phyloP scores from a whole-genome alignment of 2,113 vertebrate genomes.

The Scortum barcoo region DNA sequence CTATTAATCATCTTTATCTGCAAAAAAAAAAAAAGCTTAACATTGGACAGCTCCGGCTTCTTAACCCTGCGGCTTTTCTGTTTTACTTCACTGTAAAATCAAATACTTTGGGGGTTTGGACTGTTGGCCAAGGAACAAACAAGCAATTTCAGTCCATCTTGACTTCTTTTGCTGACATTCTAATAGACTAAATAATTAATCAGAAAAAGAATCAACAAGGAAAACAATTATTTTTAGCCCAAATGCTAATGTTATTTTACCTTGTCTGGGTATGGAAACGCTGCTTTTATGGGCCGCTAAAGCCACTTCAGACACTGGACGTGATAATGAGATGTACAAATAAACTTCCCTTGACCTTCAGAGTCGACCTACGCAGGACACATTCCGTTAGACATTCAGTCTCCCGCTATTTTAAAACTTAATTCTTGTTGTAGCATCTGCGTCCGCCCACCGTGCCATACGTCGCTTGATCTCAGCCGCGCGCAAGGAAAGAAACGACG shows the following conservation, averaged over 20 bases:
- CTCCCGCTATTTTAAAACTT: conserved; percentile 43
- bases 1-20: not conserved
- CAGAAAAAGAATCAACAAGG: not conserved
- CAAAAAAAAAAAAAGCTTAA: not conserved
- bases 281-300: not conserved
- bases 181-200: not conserved
- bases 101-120: not conserved
- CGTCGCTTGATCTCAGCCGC: not conserved
- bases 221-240: not conserved
- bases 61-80: not conserved
- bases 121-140: not conserved
- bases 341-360: conserved; percentile 36
- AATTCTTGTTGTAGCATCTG: conserved; percentile 9
- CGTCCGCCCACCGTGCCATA: not conserved
- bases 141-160: not conserved
- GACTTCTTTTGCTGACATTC: not conserved
- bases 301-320: conserved; percentile 1
- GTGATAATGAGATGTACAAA: conserved; percentile 48
- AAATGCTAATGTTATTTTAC: not conserved
- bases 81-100: not conserved
- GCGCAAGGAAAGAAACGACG: fast-evolving
- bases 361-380: conserved; percentile 2
- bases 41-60: not conserved
- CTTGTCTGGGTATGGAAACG: not conserved
- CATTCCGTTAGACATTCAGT: conserved; percentile 33